phyloP scores from a whole-genome alignment of 2,888 invertebrate species.

The Drosophila meridiana region DNA sequence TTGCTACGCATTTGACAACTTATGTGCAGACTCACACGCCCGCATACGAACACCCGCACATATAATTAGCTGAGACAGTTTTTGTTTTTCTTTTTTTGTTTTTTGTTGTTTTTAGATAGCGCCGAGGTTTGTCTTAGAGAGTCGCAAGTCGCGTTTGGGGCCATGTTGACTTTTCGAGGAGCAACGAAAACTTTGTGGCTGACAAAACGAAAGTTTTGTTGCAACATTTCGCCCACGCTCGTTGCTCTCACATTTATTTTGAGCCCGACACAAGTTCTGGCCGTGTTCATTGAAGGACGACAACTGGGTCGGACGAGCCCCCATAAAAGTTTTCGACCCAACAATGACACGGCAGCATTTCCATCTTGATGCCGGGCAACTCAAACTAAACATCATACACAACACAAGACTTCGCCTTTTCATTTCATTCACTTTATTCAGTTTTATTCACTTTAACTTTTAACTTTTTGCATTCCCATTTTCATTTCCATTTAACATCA shows the following conservation, averaged over 20 bases:
- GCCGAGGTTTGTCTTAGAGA: constrained; percentile 1
- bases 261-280: constrained; percentile 25
- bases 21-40: constrained; percentile 42
- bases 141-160: constrained; percentile 34
- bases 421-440: too few species aligned
- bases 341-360: constrained; percentile 49
- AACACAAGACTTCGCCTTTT: constrained; percentile 29
- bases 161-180: constrained; percentile 55
- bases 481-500: constrained; percentile 14
- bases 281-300: constrained; percentile 20
- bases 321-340: constrained; percentile 62
- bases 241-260: constrained; percentile 8
- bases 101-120: constrained; percentile 4
- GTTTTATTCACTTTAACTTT: constrained; percentile 14
- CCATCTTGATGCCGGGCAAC: constrained; percentile 36
- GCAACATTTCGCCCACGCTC: constrained; percentile 37
- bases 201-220: constrained; percentile 66
- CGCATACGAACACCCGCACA: constrained; percentile 17
- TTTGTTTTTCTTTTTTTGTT: background rate
- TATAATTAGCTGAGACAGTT: constrained; percentile 61
- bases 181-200: constrained; percentile 71
- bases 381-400: constrained; percentile 9
- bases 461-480: constrained; percentile 15
- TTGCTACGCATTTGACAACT: constrained; percentile 46
- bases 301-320: constrained; percentile 43